These are phyloP conservation scores for Aricia agestis DNA, from an alignment of 1,140 invertebrate species.

Conservation along the genomic window DNA sequence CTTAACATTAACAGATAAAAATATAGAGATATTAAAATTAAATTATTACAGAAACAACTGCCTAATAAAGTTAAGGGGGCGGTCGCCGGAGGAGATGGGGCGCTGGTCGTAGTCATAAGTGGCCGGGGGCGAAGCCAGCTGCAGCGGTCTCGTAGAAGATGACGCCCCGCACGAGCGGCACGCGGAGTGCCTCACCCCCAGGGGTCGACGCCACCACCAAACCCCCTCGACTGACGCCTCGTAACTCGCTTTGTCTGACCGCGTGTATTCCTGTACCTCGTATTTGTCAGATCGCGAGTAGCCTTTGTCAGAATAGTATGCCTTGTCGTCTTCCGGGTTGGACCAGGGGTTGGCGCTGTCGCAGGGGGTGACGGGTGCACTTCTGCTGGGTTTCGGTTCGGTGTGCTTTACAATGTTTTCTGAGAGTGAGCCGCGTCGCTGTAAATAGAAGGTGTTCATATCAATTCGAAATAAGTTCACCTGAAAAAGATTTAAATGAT, in stretches of 20 bases:
- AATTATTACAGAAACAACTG: slow-evolving; percentile 56
- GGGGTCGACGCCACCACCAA: slow-evolving; percentile 50
- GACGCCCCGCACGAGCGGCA: slow-evolving; percentile 46
- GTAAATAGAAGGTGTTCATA: slow-evolving; percentile 8
- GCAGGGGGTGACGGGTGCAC: slow-evolving; percentile 52
- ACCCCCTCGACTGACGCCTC: slow-evolving; percentile 37
- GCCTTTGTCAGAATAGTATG: background rate
- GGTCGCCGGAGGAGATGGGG: slow-evolving; percentile 50
- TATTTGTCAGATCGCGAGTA: background rate
- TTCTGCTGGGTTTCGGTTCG: slow-evolving; percentile 41
- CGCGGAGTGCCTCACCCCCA: slow-evolving; percentile 39
- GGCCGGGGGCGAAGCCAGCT: slow-evolving; percentile 39
- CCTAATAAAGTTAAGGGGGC: slow-evolving; percentile 56
- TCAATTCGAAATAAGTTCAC: no score
- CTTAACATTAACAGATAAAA: slow-evolving; percentile 1
- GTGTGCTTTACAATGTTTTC: slow-evolving; percentile 39
- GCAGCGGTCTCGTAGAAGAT: slow-evolving; percentile 43
- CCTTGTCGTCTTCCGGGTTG: slow-evolving; percentile 16
- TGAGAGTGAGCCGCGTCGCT: slow-evolving; percentile 52
- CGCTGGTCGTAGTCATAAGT: slow-evolving; percentile 38
- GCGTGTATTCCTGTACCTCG: slow-evolving; percentile 17
- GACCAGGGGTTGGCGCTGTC: slow-evolving; percentile 44
- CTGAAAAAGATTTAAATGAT: no score
- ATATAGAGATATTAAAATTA: slow-evolving; percentile 5
- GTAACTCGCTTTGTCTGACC: slow-evolving; percentile 36